Evolutionary conservation across 1,140 invertebrate genomes (phyloP).

Genomic region (Zaprionus lachaisei): DNA sequence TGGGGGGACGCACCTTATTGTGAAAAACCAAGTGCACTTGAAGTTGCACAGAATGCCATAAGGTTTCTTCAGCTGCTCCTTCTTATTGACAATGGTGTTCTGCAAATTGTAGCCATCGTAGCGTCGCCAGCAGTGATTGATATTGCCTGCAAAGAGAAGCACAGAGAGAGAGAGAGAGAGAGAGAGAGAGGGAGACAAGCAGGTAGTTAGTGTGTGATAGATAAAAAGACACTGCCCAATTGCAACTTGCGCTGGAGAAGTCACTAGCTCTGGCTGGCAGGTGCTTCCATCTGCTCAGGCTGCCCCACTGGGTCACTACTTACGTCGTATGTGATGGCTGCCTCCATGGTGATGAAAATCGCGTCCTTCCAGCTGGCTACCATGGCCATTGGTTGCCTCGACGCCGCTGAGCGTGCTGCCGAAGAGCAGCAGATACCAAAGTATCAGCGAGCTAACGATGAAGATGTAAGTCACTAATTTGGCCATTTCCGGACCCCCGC

Average conservation of each 20-base stretch:
- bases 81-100: constrained; percentile 80
- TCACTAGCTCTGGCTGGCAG: not conserved
- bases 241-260: not conserved
- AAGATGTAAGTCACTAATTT: constrained; percentile 82
- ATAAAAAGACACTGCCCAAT: not conserved
- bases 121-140: constrained; percentile 82
- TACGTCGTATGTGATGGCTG: constrained; percentile 78
- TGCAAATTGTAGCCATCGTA: constrained; percentile 83
- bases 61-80: constrained; percentile 83
- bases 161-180: not conserved
- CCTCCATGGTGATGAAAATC: constrained; percentile 78
- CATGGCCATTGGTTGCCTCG: constrained; percentile 76
- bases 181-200: not conserved
- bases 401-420: constrained; percentile 54
- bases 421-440: constrained; percentile 77
- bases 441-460: constrained; percentile 70
- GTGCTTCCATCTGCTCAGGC: not conserved
- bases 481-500: constrained; percentile 58
- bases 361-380: constrained; percentile 77
- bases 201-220: not conserved
- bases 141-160: constrained; percentile 57
- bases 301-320: constrained; percentile 37
- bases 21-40: constrained; percentile 84
- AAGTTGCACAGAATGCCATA: constrained; percentile 83
- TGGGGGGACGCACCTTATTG: constrained; percentile 61